Evolutionary conservation across 35 echinoderm and acorn worm genomes (phyloP), one percentile per base, ranked within the genome.

Genomic region (Anneissia japonica): DNA sequence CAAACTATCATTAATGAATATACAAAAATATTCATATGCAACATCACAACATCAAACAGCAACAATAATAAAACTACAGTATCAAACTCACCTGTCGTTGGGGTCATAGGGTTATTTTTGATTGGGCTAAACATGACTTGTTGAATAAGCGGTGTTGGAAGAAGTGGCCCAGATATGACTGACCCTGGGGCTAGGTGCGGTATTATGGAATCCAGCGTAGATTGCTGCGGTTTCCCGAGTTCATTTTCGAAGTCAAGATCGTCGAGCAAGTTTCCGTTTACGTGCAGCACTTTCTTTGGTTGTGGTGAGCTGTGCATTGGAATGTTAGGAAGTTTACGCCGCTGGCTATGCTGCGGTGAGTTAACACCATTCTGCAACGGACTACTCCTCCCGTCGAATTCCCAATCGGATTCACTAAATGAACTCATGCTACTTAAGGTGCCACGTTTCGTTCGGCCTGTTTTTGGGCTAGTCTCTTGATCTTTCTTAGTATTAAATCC

Each of bases 401-500:
- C 51, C 51, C 51, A 64, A 12, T 64, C 51, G 19, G 51, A 64
- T 23, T 64, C 51, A 64, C 51, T 64, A 3, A 64, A 19, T 64
- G 51, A 64, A 23, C 51, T 64, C 2, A 64, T 23, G 19, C 51
- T 64, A 26, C 51, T 64, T 26, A 64, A 64, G 11, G 51, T 64
- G 7, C 75, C 40, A 31, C 0, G 75, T 34, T 79, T 45, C 76
- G 46, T 30, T 46, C 4, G 33, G 36, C 76, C 17, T 39, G 73
- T 34, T 32, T 41, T 64, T 64, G 51, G 51, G 26, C 51, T 64
- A 64, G 10, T 23, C 1, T 19, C 51, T 16, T 64, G 2, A 1
- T 64, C 19, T 64, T 64, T 64, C 46, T 56, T 73, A 36, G 64
- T 55, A 73, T 87, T 76, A 77, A 86, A 93, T 26, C 92, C 87